Evolutionary conservation across 2,888 invertebrate species (phyloP), one percentile per base, ranked within the genome.

Genomic region (Epirrhoe alternata): DNA sequence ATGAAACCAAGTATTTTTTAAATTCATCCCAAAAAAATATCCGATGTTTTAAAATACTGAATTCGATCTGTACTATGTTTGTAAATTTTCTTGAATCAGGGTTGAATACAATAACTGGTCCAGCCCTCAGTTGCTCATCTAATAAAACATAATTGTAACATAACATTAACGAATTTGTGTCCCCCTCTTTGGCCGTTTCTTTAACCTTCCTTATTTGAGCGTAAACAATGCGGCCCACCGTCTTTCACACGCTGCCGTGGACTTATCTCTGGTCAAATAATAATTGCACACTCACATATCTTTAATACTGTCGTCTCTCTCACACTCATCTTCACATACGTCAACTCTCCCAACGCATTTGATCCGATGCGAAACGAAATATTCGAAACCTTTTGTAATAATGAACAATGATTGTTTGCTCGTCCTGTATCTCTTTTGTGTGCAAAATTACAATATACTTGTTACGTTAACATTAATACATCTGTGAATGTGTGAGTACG

Each of bases 321-420:
- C 86, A 72, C 87, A 84, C 92, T 75, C 78, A 82, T 79, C 75
- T 80, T 77, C 83, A 86, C 85, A 87, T 84, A 85, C 86, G 85
- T 87, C 86, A 86, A 80, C 83, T 90, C 82, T 87, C 84, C 84
- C 84, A 85, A 88, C 86, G 86, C 87, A 89, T 92, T 91, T 91
- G 92, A 93, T 92, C 88, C 88, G 88, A 89, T 86, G 88, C 90
- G 91, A 92, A 91, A 88, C 90, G 88, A 88, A 92, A 91, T 89
- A 91, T 91, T 89, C 86, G 86, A 90, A 89, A 90, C 86, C 93
- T 92, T 92, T 93, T 93, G 92, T 93, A 90, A 91, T 90, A 92
- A 93, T 92, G 91, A 92, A 92, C 92, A 92, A 92, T 92, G 91
- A 93, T 92, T 92, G 92, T 93, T 92, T 92, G 92, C 89, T 86